Conservation (phyloP, 1,140 invertebrate genomes). For the Adoxophyes honmai region DNA sequence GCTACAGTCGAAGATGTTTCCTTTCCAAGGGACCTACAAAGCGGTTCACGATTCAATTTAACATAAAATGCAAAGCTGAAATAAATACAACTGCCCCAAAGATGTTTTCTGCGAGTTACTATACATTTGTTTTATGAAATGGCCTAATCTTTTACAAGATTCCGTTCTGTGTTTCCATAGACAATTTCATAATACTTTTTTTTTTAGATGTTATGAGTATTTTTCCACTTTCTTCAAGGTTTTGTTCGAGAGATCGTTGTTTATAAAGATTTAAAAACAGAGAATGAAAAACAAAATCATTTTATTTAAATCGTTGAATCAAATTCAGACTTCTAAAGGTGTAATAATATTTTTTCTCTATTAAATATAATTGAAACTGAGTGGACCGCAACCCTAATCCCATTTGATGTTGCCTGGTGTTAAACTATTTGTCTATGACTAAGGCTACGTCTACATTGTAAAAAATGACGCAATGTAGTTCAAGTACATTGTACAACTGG, state of each 20-base stretch:
- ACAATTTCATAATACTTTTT: constrained; percentile 65
- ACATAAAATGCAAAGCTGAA: constrained; percentile 76
- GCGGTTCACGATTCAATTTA: constrained; percentile 73
- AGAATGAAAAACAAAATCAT: background rate
- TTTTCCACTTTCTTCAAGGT: constrained; percentile 49
- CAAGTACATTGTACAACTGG: background rate
- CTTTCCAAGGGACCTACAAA: constrained; percentile 65
- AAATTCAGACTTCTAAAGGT: background rate
- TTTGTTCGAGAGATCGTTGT: constrained; percentile 18
- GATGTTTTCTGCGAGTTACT: constrained; percentile 78
- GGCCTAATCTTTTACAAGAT: constrained; percentile 78
- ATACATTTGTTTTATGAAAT: constrained; percentile 78
- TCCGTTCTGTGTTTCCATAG: constrained; percentile 77
- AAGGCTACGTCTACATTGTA: background rate
- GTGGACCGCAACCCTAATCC: background rate
- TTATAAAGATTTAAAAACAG: background rate
- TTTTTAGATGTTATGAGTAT: constrained; percentile 64
- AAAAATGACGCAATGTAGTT: background rate
- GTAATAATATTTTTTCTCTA: background rate
- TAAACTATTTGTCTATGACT: background rate
- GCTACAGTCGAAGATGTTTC: constrained; percentile 67
- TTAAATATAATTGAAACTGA: background rate
- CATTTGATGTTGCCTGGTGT: background rate
- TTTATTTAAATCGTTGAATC: background rate
- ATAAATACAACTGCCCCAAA: constrained; percentile 77